phyloP scores from a whole-genome alignment of 2,888 invertebrate genomes.

The Drosophila paranaensis region DNA sequence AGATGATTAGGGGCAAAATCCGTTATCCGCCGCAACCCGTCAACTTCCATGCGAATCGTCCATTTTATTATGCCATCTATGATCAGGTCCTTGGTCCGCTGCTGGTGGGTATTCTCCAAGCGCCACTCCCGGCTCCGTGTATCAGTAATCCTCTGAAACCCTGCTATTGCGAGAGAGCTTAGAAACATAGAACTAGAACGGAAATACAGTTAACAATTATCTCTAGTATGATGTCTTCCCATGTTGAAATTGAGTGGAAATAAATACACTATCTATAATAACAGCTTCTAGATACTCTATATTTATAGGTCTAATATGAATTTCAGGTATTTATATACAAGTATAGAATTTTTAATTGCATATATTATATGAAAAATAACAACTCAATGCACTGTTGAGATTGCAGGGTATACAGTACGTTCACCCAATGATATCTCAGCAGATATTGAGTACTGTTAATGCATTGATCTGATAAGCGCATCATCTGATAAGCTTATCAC shows the following conservation, averaged over 20 bases:
- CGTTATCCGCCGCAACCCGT: neutral
- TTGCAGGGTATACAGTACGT: neutral
- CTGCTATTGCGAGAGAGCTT: conserved; percentile 15
- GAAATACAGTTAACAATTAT: neutral
- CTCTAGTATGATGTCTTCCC: neutral
- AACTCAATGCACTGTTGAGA: no score
- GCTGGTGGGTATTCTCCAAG: conserved; percentile 27
- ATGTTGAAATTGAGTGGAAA: neutral
- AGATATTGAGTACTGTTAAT: neutral
- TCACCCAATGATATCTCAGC: neutral
- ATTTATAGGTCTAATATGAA: neutral
- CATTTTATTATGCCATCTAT: conserved; percentile 45
- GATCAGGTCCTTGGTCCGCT: conserved; percentile 30
- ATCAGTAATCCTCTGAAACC: conserved; percentile 9
- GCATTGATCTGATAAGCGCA: neutral
- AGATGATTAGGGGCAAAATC: neutral
- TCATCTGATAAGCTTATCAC: neutral
- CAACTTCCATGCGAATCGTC: conserved; percentile 44
- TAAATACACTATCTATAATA: neutral
- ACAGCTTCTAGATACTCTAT: neutral
- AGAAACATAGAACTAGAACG: neutral
- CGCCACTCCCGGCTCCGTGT: conserved; percentile 16
- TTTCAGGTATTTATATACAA: no score
- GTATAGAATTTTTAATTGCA: no score
- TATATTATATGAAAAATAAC: no score